Evolutionary conservation across 2,888 invertebrate species (phyloP).

Genomic region (Muscina levida): DNA sequence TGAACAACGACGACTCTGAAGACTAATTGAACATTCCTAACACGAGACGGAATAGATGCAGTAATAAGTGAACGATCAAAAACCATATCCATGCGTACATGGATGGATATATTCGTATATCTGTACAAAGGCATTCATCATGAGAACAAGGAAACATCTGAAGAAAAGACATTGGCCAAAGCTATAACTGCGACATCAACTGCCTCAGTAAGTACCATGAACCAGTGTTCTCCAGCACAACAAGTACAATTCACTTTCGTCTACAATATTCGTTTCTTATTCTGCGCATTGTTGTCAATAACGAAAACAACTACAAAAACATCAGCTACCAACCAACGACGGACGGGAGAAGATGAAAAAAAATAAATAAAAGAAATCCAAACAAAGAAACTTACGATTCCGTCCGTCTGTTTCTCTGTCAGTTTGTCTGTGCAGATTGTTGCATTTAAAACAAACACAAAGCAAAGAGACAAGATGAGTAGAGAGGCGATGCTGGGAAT

Average conservation of each 20-base stretch:
- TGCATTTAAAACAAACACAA: slow-evolving; percentile 39
- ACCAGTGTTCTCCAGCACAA: slow-evolving; percentile 20
- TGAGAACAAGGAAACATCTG: too few relatives aligned
- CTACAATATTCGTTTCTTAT: slow-evolving; percentile 44
- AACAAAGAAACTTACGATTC: slow-evolving; percentile 62
- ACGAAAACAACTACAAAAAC: slow-evolving; percentile 10
- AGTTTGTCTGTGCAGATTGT: slow-evolving; percentile 34
- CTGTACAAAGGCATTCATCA: not conserved
- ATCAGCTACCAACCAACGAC: slow-evolving; percentile 20
- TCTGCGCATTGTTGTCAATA: slow-evolving; percentile 49
- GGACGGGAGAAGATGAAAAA: slow-evolving; percentile 6
- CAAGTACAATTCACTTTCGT: slow-evolving; percentile 56
- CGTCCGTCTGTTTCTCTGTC: not conserved
- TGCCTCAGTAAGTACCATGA: slow-evolving; percentile 13
- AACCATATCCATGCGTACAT: slow-evolving; percentile 24
- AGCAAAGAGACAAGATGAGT: slow-evolving; percentile 53
- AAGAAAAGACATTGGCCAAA: not conserved
- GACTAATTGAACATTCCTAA: slow-evolving; percentile 59
- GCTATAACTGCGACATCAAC: slow-evolving; percentile 34
- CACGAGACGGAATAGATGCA: slow-evolving; percentile 49
- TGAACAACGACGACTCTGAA: slow-evolving; percentile 53
- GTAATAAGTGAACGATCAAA: slow-evolving; percentile 31
- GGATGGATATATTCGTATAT: slow-evolving; percentile 12
- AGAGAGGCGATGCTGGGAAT: slow-evolving; percentile 52
- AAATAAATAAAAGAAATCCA: slow-evolving; percentile 48